phyloP scores from a whole-genome alignment of 2,888 invertebrate genomes.

The Chloroclysta siterata region DNA sequence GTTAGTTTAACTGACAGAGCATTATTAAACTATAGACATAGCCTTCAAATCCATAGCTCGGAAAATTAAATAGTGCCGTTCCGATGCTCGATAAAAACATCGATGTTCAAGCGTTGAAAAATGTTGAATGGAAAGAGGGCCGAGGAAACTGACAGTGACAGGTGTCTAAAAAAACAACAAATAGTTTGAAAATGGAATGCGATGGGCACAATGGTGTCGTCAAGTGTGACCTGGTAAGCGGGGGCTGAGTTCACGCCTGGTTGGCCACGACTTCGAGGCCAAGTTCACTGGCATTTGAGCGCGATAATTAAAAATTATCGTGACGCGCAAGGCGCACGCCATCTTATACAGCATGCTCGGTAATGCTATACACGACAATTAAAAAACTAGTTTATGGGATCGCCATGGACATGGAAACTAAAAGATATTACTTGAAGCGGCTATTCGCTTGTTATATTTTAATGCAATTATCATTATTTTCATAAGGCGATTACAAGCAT shows the following conservation, averaged over 20 bases:
- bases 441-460: conserved; percentile 1
- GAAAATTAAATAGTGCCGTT: conserved; percentile 18
- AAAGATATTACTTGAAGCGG: conserved; percentile 24
- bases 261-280: conserved; percentile 74
- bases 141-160: conserved; percentile 38
- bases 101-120: conserved; percentile 15
- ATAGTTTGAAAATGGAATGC: conserved; percentile 54
- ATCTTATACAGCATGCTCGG: conserved; percentile 68
- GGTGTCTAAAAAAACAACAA: conserved; percentile 51
- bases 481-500: not conserved
- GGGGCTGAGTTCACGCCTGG: conserved; percentile 66
- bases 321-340: conserved; percentile 81
- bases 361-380: conserved; percentile 47
- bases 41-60: conserved; percentile 9
- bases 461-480: not conserved
- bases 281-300: conserved; percentile 85
- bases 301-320: conserved; percentile 85
- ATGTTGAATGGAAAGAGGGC: conserved; percentile 4
- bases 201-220: conserved; percentile 66
- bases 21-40: too few species aligned
- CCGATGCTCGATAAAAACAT: conserved; percentile 20
- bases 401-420: conserved; percentile 22
- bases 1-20: too few species aligned
- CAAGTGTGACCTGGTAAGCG: conserved; percentile 77
- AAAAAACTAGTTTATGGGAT: conserved; percentile 46